Percentiles rank a stretch among this genome's conserved stretches.
Evolutionary conservation across 1,140 invertebrate species (phyloP).

Genomic region (Acromyrmex heyeri): DNA sequence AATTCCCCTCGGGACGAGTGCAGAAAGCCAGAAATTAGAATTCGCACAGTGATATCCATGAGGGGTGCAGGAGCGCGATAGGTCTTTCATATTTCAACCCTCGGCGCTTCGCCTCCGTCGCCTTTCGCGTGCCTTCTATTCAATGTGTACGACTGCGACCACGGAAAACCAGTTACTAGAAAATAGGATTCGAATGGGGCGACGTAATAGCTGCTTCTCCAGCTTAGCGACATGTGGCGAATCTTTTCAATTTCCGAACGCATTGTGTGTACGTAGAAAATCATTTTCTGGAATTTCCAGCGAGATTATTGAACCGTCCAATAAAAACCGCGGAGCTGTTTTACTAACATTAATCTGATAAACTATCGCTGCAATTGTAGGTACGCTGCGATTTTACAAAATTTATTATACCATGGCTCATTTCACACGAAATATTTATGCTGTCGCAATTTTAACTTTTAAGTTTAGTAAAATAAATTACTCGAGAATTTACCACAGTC

Average conservation of each 20-base stretch:
- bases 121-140: conserved; percentile 13
- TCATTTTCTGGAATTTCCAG: conserved; percentile 38
- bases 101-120: not conserved
- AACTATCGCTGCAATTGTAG: conserved; percentile 12
- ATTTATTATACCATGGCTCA: not conserved
- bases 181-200: conserved; percentile 45
- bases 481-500: not conserved
- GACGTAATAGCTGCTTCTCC: conserved; percentile 32
- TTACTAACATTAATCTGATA: conserved; percentile 21
- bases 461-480: not conserved
- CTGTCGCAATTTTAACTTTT: not conserved
- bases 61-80: not conserved
- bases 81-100: conserved; percentile 36
- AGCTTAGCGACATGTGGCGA: conserved; percentile 54
- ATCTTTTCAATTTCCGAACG: conserved; percentile 45
- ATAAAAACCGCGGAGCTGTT: not conserved
- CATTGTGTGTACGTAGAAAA: conserved; percentile 43
- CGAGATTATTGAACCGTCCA: conserved; percentile 48
- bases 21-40: conserved; percentile 61
- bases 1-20: conserved; percentile 40
- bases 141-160: conserved; percentile 4
- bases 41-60: conserved; percentile 43
- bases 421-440: conserved; percentile 7
- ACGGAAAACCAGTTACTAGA: conserved; percentile 53
- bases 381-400: not conserved